Conservation (phyloP, 2,888 invertebrate species). For the Allolobophora icterica region DNA sequence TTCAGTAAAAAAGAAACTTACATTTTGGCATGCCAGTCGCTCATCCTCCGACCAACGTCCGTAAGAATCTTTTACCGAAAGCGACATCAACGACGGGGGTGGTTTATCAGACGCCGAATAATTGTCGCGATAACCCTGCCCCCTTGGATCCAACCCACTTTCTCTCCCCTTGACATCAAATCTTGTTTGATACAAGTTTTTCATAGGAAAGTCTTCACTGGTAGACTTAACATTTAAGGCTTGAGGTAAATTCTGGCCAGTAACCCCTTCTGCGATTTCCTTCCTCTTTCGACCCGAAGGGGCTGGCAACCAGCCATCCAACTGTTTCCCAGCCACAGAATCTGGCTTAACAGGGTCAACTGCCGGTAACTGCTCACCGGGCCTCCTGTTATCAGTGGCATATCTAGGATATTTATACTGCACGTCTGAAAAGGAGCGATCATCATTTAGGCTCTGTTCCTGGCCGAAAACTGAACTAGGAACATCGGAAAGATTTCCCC, state of each 20-base stretch:
- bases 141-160: background rate
- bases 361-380: no score
- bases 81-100: background rate
- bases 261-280: background rate
- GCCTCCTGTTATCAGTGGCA: background rate
- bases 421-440: no score
- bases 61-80: background rate
- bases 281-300: background rate
- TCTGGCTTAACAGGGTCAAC: background rate
- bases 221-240: background rate
- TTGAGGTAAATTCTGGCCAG: background rate
- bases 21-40: background rate
- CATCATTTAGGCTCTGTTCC: no score
- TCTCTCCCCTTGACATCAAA: background rate
- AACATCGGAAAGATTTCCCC: background rate
- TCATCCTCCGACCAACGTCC: background rate
- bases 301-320: background rate
- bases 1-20: background rate
- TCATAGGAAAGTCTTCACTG: background rate
- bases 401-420: background rate
- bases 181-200: background rate
- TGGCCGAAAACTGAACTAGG: no score
- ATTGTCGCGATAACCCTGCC: background rate
- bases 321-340: background rate
- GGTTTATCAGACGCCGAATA: background rate